Percentiles rank a stretch among this genome's conserved stretches.
phyloP scores from a whole-genome alignment of 2,797 vertebrate genomes.

The Yasuhikotakia modesta region DNA sequence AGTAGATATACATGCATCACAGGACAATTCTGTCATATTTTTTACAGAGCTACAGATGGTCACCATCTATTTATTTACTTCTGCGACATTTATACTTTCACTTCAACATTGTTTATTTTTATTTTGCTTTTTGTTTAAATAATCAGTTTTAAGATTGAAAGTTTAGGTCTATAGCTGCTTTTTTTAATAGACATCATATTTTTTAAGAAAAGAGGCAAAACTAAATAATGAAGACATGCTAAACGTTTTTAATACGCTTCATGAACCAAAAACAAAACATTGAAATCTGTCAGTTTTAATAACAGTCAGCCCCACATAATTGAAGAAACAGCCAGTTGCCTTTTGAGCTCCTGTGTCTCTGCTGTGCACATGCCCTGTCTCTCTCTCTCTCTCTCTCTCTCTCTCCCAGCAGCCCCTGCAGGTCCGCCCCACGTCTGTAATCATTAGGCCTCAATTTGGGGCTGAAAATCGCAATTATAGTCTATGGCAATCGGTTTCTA shows the following conservation, averaged over 20 bases:
- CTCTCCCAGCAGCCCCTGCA: slow-evolving; percentile 58
- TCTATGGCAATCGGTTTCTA: slow-evolving; percentile 50
- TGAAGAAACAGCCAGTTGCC: neutral
- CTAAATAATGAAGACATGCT: no score
- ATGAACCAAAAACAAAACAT: no score
- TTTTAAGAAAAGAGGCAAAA: no score
- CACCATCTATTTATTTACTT: neutral
- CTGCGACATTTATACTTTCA: neutral
- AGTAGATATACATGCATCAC: neutral
- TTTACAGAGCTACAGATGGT: neutral
- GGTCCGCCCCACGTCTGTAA: slow-evolving; percentile 66
- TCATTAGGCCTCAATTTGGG: slow-evolving; percentile 68
- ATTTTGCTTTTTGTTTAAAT: no score
- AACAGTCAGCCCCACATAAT: neutral
- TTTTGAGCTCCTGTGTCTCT: neutral
- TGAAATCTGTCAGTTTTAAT: no score
- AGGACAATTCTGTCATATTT: no score
- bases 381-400: slow-evolving; percentile 32
- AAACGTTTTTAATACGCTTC: no score
- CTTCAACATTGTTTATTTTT: no score
- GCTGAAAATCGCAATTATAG: slow-evolving; percentile 71
- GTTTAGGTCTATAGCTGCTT: no score
- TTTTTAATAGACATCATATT: no score
- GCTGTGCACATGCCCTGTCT: slow-evolving; percentile 35
- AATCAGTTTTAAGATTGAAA: no score